Evolutionary conservation across 2,113 vertebrate genomes (phyloP).

Genomic region (Patagioenas fasciata): DNA sequence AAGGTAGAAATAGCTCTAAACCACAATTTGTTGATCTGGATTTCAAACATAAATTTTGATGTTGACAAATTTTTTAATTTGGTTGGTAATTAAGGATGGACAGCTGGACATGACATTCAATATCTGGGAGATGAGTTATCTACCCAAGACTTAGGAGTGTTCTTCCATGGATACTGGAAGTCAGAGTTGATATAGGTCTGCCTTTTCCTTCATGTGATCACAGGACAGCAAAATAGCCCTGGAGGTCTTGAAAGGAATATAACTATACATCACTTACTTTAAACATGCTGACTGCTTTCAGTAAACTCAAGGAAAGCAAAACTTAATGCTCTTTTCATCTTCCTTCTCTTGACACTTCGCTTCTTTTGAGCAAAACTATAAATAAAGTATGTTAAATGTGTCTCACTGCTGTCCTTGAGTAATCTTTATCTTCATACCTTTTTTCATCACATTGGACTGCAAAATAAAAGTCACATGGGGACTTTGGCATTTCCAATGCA

Average conservation of each 20-base stretch:
- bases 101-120: neutral
- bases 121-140: neutral
- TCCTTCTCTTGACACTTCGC: neutral
- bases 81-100: neutral
- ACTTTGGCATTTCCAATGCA: neutral
- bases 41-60: neutral
- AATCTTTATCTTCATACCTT: neutral
- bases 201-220: neutral
- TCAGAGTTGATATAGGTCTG: neutral
- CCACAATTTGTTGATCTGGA: neutral
- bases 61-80: neutral
- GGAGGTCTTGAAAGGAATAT: neutral
- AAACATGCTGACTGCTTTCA: neutral
- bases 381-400: neutral
- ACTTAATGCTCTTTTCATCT: neutral
- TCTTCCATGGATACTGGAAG: neutral
- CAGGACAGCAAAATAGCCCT: neutral
- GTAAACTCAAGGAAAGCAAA: neutral
- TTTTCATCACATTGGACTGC: neutral
- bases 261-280: neutral
- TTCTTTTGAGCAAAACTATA: neutral
- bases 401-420: neutral
- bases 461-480: neutral
- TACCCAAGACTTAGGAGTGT: neutral
- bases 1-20: neutral